Percentiles rank a stretch among this genome's conserved stretches.
Conservation (phyloP, 1,140 invertebrate species). For the Chionoecetes opilio region DNA sequence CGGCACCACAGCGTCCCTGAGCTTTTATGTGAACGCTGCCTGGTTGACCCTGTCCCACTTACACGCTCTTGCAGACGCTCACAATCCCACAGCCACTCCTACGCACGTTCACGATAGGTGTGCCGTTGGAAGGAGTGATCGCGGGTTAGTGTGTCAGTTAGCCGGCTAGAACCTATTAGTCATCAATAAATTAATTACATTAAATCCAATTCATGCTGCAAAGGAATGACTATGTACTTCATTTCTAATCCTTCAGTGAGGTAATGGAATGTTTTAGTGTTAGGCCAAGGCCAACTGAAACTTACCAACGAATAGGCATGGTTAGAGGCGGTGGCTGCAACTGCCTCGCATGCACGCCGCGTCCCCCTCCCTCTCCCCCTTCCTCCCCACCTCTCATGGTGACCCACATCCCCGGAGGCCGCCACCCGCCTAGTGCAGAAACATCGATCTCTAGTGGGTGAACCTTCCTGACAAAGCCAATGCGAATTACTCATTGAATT, state of each 20-base stretch:
- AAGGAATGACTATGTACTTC: too few species aligned
- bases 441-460: not conserved
- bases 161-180: too few species aligned
- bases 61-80: conserved; percentile 44
- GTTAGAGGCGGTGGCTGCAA: conserved; percentile 1
- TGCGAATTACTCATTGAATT: conserved; percentile 30
- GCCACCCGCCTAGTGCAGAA: conserved; percentile 45
- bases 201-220: too few species aligned
- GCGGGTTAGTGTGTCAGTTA: too few species aligned
- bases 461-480: conserved; percentile 4
- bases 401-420: conserved; percentile 72
- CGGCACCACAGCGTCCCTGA: conserved; percentile 66
- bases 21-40: conserved; percentile 67
- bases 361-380: conserved; percentile 36
- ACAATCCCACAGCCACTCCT: conserved; percentile 45
- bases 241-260: not conserved
- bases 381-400: conserved; percentile 25
- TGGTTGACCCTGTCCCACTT: conserved; percentile 77
- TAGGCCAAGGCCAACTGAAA: not conserved
- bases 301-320: not conserved
- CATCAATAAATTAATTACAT: too few species aligned
- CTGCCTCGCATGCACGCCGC: not conserved
- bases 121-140: too few species aligned
- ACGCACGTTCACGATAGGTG: conserved; percentile 42
- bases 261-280: not conserved